Percentiles rank a stretch among this genome's conserved stretches.
Evolutionary conservation across 2,797 vertebrate species (phyloP).

Genomic region (Sparidentex hasta): DNA sequence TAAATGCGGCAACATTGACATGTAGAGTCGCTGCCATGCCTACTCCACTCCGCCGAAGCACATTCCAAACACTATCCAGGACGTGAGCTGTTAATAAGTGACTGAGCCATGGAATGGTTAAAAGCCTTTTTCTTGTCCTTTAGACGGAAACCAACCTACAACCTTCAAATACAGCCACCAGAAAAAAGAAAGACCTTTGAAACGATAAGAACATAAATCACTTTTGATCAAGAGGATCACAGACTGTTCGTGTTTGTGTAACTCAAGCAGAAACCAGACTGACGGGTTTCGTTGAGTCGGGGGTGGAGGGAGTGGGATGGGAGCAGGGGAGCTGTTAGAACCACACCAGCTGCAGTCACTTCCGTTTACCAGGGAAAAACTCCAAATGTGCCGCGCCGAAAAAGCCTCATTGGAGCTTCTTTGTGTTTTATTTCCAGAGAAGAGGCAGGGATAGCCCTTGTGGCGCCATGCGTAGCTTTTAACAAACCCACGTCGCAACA

Average conservation of each 20-base stretch:
- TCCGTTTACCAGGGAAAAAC: slow-evolving; percentile 51
- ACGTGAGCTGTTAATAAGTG: slow-evolving; percentile 63
- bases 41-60: slow-evolving; percentile 11
- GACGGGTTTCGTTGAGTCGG: slow-evolving; percentile 78
- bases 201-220: slow-evolving; percentile 7
- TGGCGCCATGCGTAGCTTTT: neutral
- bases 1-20: slow-evolving; percentile 15
- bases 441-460: neutral
- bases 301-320: slow-evolving; percentile 67
- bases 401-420: neutral
- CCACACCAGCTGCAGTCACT: neutral
- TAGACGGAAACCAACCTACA: slow-evolving; percentile 9
- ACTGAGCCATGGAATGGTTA: slow-evolving; percentile 33
- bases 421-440: neutral
- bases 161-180: slow-evolving; percentile 1
- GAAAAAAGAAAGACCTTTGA: neutral
- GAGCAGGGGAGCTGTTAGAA: slow-evolving; percentile 32
- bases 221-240: slow-evolving; percentile 33
- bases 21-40: slow-evolving; percentile 22
- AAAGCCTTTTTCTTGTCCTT: slow-evolving; percentile 16
- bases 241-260: slow-evolving; percentile 56
- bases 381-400: neutral
- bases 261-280: slow-evolving; percentile 75
- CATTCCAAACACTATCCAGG: slow-evolving; percentile 44
- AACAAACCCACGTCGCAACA: neutral